Conservation (phyloP, 2,888 invertebrate species). For the Dicyrtomina minuta region DNA sequence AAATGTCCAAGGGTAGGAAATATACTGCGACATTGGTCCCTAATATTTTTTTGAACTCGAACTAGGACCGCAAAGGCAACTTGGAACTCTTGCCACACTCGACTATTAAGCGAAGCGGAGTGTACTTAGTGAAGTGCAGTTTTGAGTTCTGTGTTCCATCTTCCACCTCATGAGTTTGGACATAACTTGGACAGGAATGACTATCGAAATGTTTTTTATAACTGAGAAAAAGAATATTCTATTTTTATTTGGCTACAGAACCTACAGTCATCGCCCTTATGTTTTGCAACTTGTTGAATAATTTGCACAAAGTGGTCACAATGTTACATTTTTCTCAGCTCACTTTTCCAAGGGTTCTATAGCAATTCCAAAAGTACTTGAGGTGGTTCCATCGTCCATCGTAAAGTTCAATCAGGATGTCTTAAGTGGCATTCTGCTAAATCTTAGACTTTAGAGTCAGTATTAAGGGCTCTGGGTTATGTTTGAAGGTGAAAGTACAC, state of each 20-base stretch:
- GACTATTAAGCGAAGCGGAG: too few relatives aligned
- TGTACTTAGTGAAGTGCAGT: too few relatives aligned
- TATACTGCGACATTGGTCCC: too few relatives aligned
- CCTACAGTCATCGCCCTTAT: slow-evolving; percentile 46
- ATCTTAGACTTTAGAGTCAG: slow-evolving; percentile 3
- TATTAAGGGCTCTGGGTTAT: not conserved
- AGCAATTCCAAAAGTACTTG: slow-evolving; percentile 10
- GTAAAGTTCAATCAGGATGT: not conserved
- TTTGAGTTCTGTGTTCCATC: too few relatives aligned
- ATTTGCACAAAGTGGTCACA: slow-evolving; percentile 41
- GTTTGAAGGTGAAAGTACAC: too few relatives aligned
- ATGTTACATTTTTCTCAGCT: slow-evolving; percentile 44
- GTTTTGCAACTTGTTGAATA: slow-evolving; percentile 48
- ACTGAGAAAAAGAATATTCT: slow-evolving; percentile 39
- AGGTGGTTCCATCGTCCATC: not conserved
- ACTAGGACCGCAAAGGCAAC: too few relatives aligned
- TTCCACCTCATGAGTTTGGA: too few relatives aligned
- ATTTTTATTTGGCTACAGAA: slow-evolving; percentile 42
- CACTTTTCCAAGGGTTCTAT: slow-evolving; percentile 26
- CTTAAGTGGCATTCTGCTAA: not conserved
- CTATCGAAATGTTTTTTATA: too few relatives aligned
- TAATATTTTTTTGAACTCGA: too few relatives aligned
- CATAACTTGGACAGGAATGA: too few relatives aligned
- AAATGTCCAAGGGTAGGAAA: too few relatives aligned
- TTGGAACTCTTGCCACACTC: too few relatives aligned